Percentiles rank a stretch among this genome's conserved stretches.
These are phyloP conservation scores for Rhinogobius similis DNA, from an alignment of 2,113 vertebrate species.

Conservation along the genomic window DNA sequence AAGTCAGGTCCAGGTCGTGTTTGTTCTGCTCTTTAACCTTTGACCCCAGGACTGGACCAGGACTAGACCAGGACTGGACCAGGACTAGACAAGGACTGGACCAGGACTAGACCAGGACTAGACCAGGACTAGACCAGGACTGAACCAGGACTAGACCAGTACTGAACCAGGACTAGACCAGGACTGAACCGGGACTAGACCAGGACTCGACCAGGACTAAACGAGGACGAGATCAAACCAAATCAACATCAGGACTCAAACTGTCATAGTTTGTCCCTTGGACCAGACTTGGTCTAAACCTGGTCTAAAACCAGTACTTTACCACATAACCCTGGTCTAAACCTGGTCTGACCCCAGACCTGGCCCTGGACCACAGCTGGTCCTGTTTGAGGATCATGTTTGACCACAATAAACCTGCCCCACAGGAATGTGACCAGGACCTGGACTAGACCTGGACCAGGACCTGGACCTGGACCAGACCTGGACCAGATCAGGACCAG, in stretches of 20 bases:
- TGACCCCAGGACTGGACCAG: neutral
- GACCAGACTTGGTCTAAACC: too few relatives aligned
- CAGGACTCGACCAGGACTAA: neutral
- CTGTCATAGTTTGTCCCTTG: too few relatives aligned
- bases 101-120: neutral
- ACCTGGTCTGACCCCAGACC: too few relatives aligned
- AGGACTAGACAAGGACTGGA: neutral
- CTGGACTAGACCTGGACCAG: neutral
- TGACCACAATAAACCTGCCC: too few relatives aligned
- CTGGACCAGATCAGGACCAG: neutral
- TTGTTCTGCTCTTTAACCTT: neutral
- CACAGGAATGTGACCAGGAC: too few relatives aligned
- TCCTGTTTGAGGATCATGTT: too few relatives aligned
- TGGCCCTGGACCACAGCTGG: too few relatives aligned
- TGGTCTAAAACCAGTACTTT: too few relatives aligned
- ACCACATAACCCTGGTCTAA: too few relatives aligned
- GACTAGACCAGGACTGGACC: neutral
- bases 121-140: neutral
- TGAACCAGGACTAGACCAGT: neutral
- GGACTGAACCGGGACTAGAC: neutral
- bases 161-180: neutral
- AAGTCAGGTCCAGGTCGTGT: neutral
- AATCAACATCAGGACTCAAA: too few relatives aligned
- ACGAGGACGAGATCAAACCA: too few relatives aligned
- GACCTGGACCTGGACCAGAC: neutral